Evolutionary conservation across 2,797 vertebrate species (phyloP).

Genomic region (Coluber constrictor): DNA sequence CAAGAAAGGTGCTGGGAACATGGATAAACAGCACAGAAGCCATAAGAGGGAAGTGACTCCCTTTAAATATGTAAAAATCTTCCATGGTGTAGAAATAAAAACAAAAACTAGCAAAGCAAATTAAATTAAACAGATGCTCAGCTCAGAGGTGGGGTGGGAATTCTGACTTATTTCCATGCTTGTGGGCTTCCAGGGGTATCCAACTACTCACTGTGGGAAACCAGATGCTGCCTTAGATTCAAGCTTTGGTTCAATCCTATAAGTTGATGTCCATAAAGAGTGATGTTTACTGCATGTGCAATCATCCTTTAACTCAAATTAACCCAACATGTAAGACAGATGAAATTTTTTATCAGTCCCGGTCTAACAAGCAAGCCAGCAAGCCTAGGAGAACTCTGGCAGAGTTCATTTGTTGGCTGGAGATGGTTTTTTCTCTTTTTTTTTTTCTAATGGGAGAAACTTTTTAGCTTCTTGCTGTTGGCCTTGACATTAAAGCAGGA

Average conservation of each 20-base stretch:
- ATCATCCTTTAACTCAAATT: not conserved
- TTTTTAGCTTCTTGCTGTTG: slow-evolving; percentile 64
- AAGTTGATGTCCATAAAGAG: not conserved
- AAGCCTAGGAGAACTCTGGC: slow-evolving; percentile 54
- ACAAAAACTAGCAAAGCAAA: not conserved
- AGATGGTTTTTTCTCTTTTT: slow-evolving; percentile 49
- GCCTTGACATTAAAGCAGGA: slow-evolving; percentile 63
- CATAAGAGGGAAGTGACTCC: not conserved
- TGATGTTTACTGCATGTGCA: not conserved
- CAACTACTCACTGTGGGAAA: slow-evolving; percentile 1
- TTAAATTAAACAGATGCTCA: too few relatives aligned
- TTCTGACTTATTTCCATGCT: not conserved
- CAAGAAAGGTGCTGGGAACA: not conserved
- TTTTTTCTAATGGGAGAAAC: slow-evolving; percentile 37
- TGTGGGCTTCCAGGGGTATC: not conserved
- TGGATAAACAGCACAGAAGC: not conserved
- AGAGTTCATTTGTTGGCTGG: slow-evolving; percentile 54
- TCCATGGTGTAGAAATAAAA: not conserved
- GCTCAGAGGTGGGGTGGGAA: not conserved
- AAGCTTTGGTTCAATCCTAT: slow-evolving; percentile 27
- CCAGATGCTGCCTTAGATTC: not conserved
- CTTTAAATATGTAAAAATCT: not conserved
- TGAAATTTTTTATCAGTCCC: slow-evolving; percentile 46
- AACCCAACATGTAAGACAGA: slow-evolving; percentile 20
- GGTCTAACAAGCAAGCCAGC: not conserved